A percentile compares a stretch with the other conserved stretches of the same genome.
Evolutionary conservation across 2,888 invertebrate species (phyloP).

Genomic region (Pseudococcus jackbeardsleyi): DNA sequence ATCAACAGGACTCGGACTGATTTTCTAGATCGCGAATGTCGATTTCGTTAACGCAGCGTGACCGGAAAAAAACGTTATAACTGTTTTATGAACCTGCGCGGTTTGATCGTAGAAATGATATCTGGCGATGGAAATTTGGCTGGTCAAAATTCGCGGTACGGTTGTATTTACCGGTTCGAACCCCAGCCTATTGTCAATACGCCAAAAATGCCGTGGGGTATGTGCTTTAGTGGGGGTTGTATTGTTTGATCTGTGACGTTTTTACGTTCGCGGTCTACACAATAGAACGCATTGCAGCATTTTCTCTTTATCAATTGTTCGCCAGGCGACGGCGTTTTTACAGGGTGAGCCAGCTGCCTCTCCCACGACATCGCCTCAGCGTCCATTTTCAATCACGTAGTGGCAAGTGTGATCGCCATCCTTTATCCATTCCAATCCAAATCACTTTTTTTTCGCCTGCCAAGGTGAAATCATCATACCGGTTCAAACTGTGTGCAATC

Average conservation of each 20-base stretch:
- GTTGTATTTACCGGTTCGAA: conserved; percentile 47
- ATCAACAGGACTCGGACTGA: not conserved
- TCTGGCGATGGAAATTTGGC: conserved; percentile 43
- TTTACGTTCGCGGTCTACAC: conserved; percentile 25
- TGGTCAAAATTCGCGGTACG: conserved; percentile 60
- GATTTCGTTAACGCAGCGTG: conserved; percentile 11
- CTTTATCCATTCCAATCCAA: not conserved
- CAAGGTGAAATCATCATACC: not conserved
- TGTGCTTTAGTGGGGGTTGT: conserved; percentile 60
- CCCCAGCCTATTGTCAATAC: conserved; percentile 59
- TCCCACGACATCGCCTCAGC: conserved; percentile 56
- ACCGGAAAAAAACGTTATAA: conserved; percentile 58
- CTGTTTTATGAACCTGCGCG: conserved; percentile 61
- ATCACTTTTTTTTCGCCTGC: not conserved
- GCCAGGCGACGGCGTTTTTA: not conserved
- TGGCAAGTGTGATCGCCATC: conserved; percentile 57
- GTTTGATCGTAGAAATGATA: conserved; percentile 56
- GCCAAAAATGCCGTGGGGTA: conserved; percentile 53
- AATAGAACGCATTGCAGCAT: conserved; percentile 35
- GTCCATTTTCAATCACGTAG: conserved; percentile 49
- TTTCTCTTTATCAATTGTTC: conserved; percentile 60
- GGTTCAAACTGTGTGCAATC: not conserved
- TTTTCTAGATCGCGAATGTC: conserved; percentile 30
- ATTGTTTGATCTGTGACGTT: conserved; percentile 63
- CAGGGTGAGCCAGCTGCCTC: conserved; percentile 59